Evolutionary conservation across 2,113 vertebrate species (phyloP), one percentile per base, ranked within the genome.

Genomic region (Odobenus rosmarus): DNA sequence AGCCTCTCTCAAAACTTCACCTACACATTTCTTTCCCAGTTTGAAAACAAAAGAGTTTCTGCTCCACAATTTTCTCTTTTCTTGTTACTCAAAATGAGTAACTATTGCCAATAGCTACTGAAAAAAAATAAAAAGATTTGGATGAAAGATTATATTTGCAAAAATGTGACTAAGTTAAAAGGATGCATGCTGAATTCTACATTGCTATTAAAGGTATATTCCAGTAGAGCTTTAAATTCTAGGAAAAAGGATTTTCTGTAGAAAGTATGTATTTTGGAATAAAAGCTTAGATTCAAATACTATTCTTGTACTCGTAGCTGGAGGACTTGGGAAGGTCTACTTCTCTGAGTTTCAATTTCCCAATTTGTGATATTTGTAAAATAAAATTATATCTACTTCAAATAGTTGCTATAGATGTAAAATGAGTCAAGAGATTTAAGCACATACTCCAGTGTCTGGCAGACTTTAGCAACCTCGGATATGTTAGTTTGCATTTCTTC

Each of bases 111-210:
- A 33, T 12, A 80, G 16, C 36, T 79, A 83, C 13, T 77, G 13
- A 36, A 33, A 85, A 90, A 69, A 79, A 67, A 61, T 53, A 21
- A 51, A 42, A 31, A 49, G 15, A 61, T 51, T 87, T 94, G 31
- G 9, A 77, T 83, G 31, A 94, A 97, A 89, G 15, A 62, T 84
- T 92, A 24, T 55, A 90, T 64, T 97, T 96, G 26, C 11, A 64
- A 62, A 83, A 82, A 28, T 5, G 23, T 96, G 69, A 90, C 86
- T 93, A 67, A 80, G 39, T 96, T 55, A 72, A 88, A 90, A 81
- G 12, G 13, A 42, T 81, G 5, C 67, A 13, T 31, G 26, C 42
- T 93, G 82, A 96, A 79, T 21, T 72, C 12, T 18, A 53, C 93
- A 39, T 13, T 81, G 19, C 91, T 89, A 81, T 84, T 81, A 95